Conservation (phyloP, 2,113 vertebrate species). For the Megalops atlanticus region DNA sequence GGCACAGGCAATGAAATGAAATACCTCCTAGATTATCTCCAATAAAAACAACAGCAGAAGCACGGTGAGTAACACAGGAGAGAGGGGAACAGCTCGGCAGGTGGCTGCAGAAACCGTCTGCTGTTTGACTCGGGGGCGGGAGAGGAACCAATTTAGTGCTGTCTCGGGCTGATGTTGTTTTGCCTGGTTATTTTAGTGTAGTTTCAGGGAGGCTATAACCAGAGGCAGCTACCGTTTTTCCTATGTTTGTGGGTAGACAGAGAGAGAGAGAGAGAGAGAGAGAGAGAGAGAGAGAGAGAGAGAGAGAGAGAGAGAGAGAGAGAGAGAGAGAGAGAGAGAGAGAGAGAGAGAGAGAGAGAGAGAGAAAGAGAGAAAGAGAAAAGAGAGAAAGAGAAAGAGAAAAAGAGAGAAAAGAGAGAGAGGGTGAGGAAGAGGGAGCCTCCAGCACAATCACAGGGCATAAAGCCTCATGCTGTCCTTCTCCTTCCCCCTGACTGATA, state of each 20-base stretch:
- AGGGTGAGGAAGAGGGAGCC: constrained; percentile 40
- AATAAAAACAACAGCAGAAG: constrained; percentile 45
- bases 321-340: too few species aligned
- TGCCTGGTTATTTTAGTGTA: constrained; percentile 58
- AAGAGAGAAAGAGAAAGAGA: constrained; percentile 23
- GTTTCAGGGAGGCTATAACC: constrained; percentile 26
- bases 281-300: constrained; percentile 42
- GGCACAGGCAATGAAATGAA: constrained; percentile 56
- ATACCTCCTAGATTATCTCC: too few species aligned
- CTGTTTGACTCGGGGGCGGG: constrained; percentile 54
- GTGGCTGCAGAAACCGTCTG: constrained; percentile 39
- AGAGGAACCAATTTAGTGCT: constrained; percentile 65
- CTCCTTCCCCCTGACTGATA: constrained; percentile 58
- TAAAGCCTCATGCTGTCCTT: constrained; percentile 57
- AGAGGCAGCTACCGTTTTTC: constrained; percentile 33
- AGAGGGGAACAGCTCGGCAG: constrained; percentile 55
- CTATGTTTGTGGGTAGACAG: constrained; percentile 39
- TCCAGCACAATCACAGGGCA: constrained; percentile 58
- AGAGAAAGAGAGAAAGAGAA: constrained; percentile 40
- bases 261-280: constrained; percentile 41
- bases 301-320: constrained; percentile 32
- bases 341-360: constrained; percentile 33
- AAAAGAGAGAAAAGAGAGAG: constrained; percentile 40
- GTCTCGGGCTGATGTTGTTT: constrained; percentile 57
- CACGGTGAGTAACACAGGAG: constrained; percentile 57